Base-by-base conservation (phyloP, 2,888 invertebrate species). In the Dendrolimus houi region DNA sequence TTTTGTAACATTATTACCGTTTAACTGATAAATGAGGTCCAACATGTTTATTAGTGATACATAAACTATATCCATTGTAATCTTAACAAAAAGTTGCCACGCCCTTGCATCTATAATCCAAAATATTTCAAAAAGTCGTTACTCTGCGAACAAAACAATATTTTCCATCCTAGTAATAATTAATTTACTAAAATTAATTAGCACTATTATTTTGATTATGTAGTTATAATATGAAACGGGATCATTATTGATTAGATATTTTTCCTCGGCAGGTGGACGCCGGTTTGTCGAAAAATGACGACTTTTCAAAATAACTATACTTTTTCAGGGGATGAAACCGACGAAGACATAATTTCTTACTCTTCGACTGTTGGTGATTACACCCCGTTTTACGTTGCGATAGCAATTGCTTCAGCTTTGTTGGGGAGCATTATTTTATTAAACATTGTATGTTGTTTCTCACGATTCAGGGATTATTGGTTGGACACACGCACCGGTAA, bases 331-430 rank as follows among this genome's bases (percentile, higher is more conserved):
- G 85, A 87, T 72, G 85, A 75, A 59, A 86, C 87, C 10, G 86
- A 83, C 71, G 80, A 76, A 71, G 63, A 77, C 57, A 71, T 85
- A 71, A 85, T 84, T 66, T 85, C 83, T 9, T 61, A 83, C 55
- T 57, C 80, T 40, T 81, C 83, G 13, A 74, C 72, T 68, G 74
- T 86, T 52, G 95, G 96, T 60, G 95, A 97, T 83, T 97, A 95
- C 76, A 94, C 95, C n/a, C 93, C 95, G 54, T 97, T 97, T 87
- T 97, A 97, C 90, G 93, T 96, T 67, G 93, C 94, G 14, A 94
- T 97, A 63, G 93, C 95, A 41, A 93, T 97, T 77, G 95, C 96
- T 81, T 93, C 96, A 7, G 88, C 96, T 52, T 80, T 97, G 66
- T 92, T 94, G 57, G 92, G 93, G 9, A 87, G 93, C 29, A 84